Conservation (phyloP, 2,113 vertebrate species). For the Pseudorhombus dupliciocellatus region DNA sequence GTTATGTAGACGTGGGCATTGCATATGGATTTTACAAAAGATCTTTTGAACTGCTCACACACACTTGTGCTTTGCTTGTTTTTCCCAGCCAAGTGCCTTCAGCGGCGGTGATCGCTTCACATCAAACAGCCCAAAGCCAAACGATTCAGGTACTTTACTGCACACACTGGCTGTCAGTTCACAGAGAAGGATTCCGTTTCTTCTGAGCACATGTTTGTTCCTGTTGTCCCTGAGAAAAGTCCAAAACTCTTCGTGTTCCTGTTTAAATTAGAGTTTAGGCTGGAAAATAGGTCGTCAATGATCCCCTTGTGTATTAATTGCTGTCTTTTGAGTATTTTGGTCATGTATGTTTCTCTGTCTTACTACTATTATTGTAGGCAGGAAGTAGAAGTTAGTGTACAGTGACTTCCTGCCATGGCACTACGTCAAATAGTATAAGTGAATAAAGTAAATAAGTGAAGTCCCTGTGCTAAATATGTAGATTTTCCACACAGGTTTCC, state of each 20-base stretch:
- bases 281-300: background rate
- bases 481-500: constrained; percentile 37
- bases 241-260: background rate
- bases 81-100: constrained; percentile 85
- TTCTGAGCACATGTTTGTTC: background rate
- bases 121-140: constrained; percentile 83
- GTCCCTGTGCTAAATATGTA: constrained; percentile 14
- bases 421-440: background rate
- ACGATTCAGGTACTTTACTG: constrained; percentile 85
- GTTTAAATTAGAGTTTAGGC: background rate
- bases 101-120: constrained; percentile 85
- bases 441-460: too few relatives aligned
- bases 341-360: background rate
- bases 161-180: background rate
- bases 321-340: background rate
- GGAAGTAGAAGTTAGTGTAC: background rate
- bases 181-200: background rate
- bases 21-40: constrained; percentile 15
- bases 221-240: background rate
- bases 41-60: constrained; percentile 6
- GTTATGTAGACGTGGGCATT: background rate
- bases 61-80: constrained; percentile 16
- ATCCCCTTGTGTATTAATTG: background rate
- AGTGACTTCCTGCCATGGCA: background rate
- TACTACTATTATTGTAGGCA: background rate